phyloP scores from a whole-genome alignment of 2,113 vertebrate genomes.

The Colossoma macropomum region DNA sequence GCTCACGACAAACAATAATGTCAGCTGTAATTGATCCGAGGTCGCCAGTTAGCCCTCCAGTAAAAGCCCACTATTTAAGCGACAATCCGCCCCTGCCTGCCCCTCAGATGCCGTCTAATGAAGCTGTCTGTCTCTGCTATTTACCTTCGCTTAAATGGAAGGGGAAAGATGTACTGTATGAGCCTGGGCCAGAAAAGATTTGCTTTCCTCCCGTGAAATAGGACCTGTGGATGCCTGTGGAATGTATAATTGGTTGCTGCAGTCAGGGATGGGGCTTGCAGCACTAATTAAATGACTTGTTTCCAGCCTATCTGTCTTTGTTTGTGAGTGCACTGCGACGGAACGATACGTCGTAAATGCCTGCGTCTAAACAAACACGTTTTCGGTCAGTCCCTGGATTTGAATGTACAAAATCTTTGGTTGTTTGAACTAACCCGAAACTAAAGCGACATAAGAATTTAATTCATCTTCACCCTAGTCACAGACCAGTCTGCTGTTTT shows the following conservation, averaged over 20 bases:
- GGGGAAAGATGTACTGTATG: slow-evolving; percentile 81
- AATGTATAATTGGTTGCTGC: slow-evolving; percentile 82
- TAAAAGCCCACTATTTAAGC: slow-evolving; percentile 85
- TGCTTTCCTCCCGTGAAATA: slow-evolving; percentile 77
- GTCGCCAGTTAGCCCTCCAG: slow-evolving; percentile 79
- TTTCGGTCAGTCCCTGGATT: slow-evolving; percentile 76
- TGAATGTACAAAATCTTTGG: slow-evolving; percentile 67
- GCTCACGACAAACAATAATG: slow-evolving; percentile 80
- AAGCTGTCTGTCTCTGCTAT: slow-evolving; percentile 84
- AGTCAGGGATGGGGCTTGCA: slow-evolving; percentile 76
- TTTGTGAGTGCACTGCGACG: slow-evolving; percentile 75
- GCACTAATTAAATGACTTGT: slow-evolving; percentile 85
- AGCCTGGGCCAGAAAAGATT: slow-evolving; percentile 79
- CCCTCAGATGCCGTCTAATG: slow-evolving; percentile 83
- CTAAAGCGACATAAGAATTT: slow-evolving; percentile 11
- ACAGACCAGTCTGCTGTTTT: slow-evolving; percentile 13
- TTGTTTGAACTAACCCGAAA: slow-evolving; percentile 45
- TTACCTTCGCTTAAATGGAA: slow-evolving; percentile 85
- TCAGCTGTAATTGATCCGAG: slow-evolving; percentile 85
- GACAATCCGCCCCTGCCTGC: slow-evolving; percentile 78
- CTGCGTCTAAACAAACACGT: slow-evolving; percentile 77
- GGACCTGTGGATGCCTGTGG: slow-evolving; percentile 79
- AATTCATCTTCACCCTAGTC: slow-evolving; percentile 15
- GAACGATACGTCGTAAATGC: slow-evolving; percentile 77
- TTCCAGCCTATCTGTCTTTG: slow-evolving; percentile 84